These are phyloP conservation scores for Drosophila jambulina DNA, from an alignment of 1,140 invertebrate species.

Conservation along the genomic window DNA sequence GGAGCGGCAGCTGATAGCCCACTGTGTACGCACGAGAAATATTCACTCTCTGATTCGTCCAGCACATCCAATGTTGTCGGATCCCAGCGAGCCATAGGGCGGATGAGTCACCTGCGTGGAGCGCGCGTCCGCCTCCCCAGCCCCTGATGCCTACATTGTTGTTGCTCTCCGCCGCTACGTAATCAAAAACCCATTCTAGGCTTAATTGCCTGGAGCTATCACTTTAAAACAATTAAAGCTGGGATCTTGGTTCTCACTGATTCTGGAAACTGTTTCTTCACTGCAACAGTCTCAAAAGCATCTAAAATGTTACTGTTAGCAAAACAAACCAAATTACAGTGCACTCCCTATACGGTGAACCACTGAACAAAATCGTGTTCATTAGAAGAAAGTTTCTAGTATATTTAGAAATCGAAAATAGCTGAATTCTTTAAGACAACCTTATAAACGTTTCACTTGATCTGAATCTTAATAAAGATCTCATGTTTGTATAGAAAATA, in stretches of 20 bases:
- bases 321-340: not conserved
- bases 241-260: conserved; percentile 19
- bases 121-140: conserved; percentile 53
- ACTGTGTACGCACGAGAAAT: conserved; percentile 35
- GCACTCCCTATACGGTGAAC: not conserved
- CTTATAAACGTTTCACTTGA: not conserved
- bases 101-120: conserved; percentile 74
- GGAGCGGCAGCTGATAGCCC: conserved; percentile 21
- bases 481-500: not conserved
- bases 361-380: not conserved
- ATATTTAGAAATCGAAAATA: not conserved
- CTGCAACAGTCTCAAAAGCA: not conserved
- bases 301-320: not conserved
- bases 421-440: not conserved
- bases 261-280: conserved; percentile 8
- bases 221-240: conserved; percentile 34
- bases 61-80: conserved; percentile 29
- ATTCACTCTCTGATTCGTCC: conserved; percentile 45
- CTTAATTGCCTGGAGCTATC: conserved; percentile 37
- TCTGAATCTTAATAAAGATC: not conserved
- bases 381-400: not conserved
- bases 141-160: conserved; percentile 42
- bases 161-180: conserved; percentile 72
- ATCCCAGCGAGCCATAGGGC: conserved; percentile 56
- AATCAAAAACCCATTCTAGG: conserved; percentile 71